phyloP scores from a whole-genome alignment of 2,888 invertebrate species.

The Eumacrocentrus americanus region DNA sequence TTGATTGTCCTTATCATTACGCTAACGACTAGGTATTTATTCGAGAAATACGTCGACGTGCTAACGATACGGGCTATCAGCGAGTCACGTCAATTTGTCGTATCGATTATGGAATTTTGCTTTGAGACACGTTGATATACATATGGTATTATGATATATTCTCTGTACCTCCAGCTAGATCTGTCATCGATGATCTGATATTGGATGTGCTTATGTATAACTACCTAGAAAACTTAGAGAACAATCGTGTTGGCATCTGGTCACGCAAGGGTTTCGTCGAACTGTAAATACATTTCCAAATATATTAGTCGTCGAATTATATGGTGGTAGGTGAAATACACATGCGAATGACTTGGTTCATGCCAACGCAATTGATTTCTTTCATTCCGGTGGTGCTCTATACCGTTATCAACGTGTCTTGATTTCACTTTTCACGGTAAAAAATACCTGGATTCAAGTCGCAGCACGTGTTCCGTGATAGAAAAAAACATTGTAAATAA shows the following conservation, averaged over 20 bases:
- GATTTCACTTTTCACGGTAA: neutral
- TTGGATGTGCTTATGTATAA: constrained; percentile 1
- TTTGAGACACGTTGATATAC: neutral
- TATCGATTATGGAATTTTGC: neutral
- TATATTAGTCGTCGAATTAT: constrained; percentile 13
- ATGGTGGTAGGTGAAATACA: constrained; percentile 6
- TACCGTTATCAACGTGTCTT: constrained; percentile 6
- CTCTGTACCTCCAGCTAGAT: constrained; percentile 34
- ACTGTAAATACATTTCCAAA: constrained; percentile 27
- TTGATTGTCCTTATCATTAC: constrained; percentile 54
- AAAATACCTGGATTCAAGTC: neutral
- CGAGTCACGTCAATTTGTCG: constrained; percentile 23
- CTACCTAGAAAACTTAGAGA: constrained; percentile 14
- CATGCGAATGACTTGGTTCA: constrained; percentile 6
- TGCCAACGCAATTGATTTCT: constrained; percentile 6
- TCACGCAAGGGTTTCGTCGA: constrained; percentile 10
- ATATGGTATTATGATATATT: constrained; percentile 41
- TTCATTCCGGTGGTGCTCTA: constrained; percentile 1
- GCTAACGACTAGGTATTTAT: constrained; percentile 50
- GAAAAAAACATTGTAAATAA: constrained; percentile 12
- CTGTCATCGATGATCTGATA: neutral
- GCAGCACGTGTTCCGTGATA: neutral
- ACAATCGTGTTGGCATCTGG: constrained; percentile 27
- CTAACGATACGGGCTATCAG: constrained; percentile 25
- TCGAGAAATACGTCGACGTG: constrained; percentile 39